Conservation (phyloP, 2,888 invertebrate genomes). For the Diaprepes abbreviatus region DNA sequence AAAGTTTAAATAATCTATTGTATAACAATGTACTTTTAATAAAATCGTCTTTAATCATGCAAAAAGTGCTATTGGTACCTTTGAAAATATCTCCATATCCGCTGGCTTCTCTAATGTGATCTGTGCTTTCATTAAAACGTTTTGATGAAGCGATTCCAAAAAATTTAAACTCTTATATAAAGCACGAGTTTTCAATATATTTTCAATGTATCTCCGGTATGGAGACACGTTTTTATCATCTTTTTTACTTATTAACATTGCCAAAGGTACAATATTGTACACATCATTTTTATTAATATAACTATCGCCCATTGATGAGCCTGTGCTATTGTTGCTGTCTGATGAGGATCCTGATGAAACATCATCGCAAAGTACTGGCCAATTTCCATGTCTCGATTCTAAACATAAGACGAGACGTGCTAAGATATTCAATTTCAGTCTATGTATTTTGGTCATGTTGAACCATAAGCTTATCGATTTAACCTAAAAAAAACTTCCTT, state of each 20-base stretch:
- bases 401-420: constrained; percentile 74
- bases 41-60: no score
- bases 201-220: constrained; percentile 85
- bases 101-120: constrained; percentile 76
- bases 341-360: constrained; percentile 66
- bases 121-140: constrained; percentile 79
- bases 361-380: constrained; percentile 57
- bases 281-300: constrained; percentile 55
- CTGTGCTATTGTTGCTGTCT: constrained; percentile 68
- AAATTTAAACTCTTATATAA: constrained; percentile 85
- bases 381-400: constrained; percentile 60
- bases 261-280: constrained; percentile 71
- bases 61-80: no score
- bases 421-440: constrained; percentile 83
- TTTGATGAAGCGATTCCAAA: constrained; percentile 79
- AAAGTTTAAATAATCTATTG: no score
- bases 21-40: no score
- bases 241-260: constrained; percentile 60
- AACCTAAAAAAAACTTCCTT: constrained; percentile 43
- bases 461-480: constrained; percentile 93
- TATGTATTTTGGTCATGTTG: constrained; percentile 88
- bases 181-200: constrained; percentile 89
- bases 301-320: constrained; percentile 58
- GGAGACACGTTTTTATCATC: constrained; percentile 59
- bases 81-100: constrained; percentile 59